Evolutionary conservation across 2,797 vertebrate genomes (phyloP), one percentile per base, ranked within the genome.

Genomic region (Crenuchus spilurus): DNA sequence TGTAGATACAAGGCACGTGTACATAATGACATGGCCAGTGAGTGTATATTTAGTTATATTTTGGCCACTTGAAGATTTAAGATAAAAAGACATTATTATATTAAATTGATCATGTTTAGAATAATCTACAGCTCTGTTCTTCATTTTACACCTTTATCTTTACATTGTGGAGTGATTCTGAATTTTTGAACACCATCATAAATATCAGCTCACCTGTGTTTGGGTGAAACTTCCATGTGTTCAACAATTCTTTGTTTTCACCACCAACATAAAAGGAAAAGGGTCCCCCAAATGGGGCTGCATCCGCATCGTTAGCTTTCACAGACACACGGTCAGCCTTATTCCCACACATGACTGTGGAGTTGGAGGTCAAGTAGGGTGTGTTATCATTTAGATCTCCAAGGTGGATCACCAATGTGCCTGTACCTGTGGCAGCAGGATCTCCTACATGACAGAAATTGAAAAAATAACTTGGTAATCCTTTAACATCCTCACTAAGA

Each of bases 371-470:
- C 74, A 96, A 84, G 0, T 1, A 0, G 0, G 94, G 95, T 1
- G 0, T 20, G 0, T 92, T 88, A 84, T 95, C 94, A 16, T 91
- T 94, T 58, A 89, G 0, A 42, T 96, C 95, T 0, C 65, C 60
- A 8, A 96, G 66, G 77, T 93, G 78, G 58, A 97, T 41, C 10
- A 62, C 14, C 33, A 95, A 8, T 2, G 90, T 94, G 37, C 86
- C 84, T 0, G 91, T 92, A 0, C 88, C 89, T 0, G 93, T 94
- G 65, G 75, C 85, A 0, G 86, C 88, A n/a, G 93, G 95, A 1
- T 86, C 1, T 48, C 91, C 96, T 96, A 68, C 7, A 24, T 31
- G n/a, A 18, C 30, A 20, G 20, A 49, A 2, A 64, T 22, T n/a
- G 22, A 55, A 33, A 70, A 33, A 11, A 2, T 20, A 11, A 24